Evolutionary conservation across 2,888 invertebrate genomes (phyloP).

Genomic region (Cerastoderma edule): DNA sequence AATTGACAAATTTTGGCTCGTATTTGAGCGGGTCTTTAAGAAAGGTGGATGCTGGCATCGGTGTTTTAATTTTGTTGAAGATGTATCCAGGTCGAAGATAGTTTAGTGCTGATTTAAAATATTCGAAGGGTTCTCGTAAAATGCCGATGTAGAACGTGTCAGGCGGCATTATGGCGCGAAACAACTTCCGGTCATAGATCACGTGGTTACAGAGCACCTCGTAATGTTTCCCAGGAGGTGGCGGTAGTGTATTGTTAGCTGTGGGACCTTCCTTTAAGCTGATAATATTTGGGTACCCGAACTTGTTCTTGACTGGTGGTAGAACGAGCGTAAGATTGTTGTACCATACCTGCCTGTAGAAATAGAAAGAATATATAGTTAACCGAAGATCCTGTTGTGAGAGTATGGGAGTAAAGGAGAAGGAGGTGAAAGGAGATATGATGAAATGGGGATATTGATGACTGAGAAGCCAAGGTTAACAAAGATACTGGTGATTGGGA

Average conservation of each 20-base stretch:
- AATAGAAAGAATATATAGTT: neutral
- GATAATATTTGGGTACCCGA: constrained; percentile 59
- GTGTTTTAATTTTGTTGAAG: constrained; percentile 43
- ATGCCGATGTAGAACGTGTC: constrained; percentile 63
- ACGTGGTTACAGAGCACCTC: constrained; percentile 65
- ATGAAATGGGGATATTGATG: neutral
- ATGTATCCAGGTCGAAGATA: constrained; percentile 52
- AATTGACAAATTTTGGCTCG: constrained; percentile 44
- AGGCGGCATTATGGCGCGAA: constrained; percentile 53
- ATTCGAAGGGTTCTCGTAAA: constrained; percentile 61
- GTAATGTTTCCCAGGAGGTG: constrained; percentile 41
- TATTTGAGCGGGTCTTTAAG: constrained; percentile 56
- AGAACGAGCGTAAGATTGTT: constrained; percentile 59
- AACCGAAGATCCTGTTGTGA: too few species aligned
- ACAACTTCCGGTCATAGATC: constrained; percentile 52
- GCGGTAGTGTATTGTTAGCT: constrained; percentile 47
- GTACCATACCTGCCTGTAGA: constrained; percentile 54
- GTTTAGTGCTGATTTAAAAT: constrained; percentile 59
- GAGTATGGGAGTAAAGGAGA: neutral
- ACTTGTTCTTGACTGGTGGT: constrained; percentile 53
- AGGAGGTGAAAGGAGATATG: neutral
- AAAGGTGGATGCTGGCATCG: constrained; percentile 42
- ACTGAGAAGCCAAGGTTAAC: neutral
- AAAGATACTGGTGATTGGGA: neutral
- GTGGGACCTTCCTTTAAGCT: constrained; percentile 48